These are phyloP conservation scores for Apodemus sylvaticus DNA, from an alignment of 2,113 vertebrate genomes.

Conservation along the genomic window DNA sequence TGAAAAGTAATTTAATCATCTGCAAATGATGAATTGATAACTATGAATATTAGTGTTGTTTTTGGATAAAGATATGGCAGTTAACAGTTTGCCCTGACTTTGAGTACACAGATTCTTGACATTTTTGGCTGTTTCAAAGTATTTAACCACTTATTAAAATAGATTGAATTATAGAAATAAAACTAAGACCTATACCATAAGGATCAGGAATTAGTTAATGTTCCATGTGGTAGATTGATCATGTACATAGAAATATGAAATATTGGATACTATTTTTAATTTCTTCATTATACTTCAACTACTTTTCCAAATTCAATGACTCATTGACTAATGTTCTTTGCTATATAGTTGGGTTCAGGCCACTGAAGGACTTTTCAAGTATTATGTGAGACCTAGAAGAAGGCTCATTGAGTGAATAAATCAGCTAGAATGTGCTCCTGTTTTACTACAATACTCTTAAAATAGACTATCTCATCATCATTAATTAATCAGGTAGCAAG, in stretches of 20 bases:
- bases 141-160: not conserved
- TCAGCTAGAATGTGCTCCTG: not conserved
- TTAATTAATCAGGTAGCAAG: not conserved
- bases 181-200: not conserved
- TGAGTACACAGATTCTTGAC: not conserved
- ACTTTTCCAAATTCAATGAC: not conserved
- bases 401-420: not conserved
- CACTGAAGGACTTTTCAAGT: not conserved
- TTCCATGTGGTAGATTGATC: not conserved
- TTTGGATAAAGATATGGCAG: fast-evolving
- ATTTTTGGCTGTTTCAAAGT: not conserved
- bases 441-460: not conserved
- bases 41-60: not conserved
- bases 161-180: not conserved
- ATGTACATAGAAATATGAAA: not conserved
- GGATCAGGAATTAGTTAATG: not conserved
- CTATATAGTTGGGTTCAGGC: not conserved
- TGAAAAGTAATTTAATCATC: not conserved
- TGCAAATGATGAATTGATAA: not conserved
- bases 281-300: not conserved
- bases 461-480: not conserved
- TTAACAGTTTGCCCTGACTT: not conserved
- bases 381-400: not conserved
- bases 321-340: not conserved
- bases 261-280: not conserved